Base-by-base conservation (phyloP, 2,797 vertebrate species). In the Merluccius polli region DNA sequence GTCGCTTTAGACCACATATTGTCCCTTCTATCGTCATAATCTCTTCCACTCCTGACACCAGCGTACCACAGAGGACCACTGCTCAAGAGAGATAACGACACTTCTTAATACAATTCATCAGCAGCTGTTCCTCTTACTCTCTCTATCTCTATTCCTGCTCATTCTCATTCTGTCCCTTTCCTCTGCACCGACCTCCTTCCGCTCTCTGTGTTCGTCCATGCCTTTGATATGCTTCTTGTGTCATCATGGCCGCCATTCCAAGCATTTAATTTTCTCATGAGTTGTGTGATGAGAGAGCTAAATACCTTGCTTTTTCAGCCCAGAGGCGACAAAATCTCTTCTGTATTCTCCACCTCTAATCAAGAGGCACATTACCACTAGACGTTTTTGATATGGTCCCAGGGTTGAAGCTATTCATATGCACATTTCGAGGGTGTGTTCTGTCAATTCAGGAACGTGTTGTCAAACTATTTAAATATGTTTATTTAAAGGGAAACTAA, bases 101-200 rank as follows among this genome's bases (percentile, higher is more conserved):
- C n/a, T 77, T 80, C 78, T 79, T 82, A n/a, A 4, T n/a, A 83
- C 79, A 83, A 79, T 84, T 86, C 79, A 81, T 78, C 80, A 88
- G 80, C 52, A 32, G 31, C 75, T 30, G 15, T 30, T 86, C 77
- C 86, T 84, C 75, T 70, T 77, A 21, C 83, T 77, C 65, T 74
- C 27, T 31, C 65, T 16, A 1, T 31, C 65, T 68, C 29, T 31
- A 27, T 15, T 59, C 52, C 65, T 70, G n/a, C 59, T 48, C 24
- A 75, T 68, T 48, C 32, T 76, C 67, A 75, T 68, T 48, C 32
- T 76, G 59, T 79, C 21, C 69, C 36, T 77, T 83, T 52, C 8
- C 18, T 27, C 59, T 27, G 21, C 13, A 18, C 16, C 52, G 21
- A 7, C 21, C 52, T 59, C 52, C 9, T 63, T 63, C 15, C n/a